Base-by-base conservation (phyloP, 2,797 vertebrate genomes). In the Chelidonichthys spinosus region DNA sequence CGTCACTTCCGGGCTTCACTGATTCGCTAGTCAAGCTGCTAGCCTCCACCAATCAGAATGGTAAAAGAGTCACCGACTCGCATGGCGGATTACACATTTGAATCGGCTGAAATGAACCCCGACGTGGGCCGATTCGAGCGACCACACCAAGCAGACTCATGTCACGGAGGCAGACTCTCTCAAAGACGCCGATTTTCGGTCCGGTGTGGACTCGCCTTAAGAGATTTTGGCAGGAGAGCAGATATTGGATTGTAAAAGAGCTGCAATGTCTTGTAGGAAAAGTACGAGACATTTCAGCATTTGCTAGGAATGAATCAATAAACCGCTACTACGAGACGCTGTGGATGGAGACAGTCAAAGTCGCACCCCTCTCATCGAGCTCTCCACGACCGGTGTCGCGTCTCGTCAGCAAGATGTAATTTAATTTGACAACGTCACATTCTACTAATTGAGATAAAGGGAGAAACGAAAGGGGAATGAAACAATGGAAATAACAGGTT, bases 361-460 rank as follows among this genome's bases (percentile, higher is more conserved):
- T 81, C 49, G n/a, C 13, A 59, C 63, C 69, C 42, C 63, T 74
- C 72, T 64, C 52, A 53, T 54, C 78, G 47, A 82, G 72, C 62
- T 32, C 76, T 83, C 36, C 64, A 67, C 72, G 70, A 72, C 72
- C 53, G 50, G 42, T 63, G 84, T 79, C 81, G 71, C 54, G 62
- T 85, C 83, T 85, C 81, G 80, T 90, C 80, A 87, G 37, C 54
- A 52, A 70, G 81, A 81, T 68, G 53, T 78, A 56, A 85, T 82
- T 82, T 77, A 60, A 87, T 81, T 79, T 91, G 88, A 90, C 84
- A 87, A 54, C 39, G 77, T 82, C 71, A 74, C 63, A 64, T 81
- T 85, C 46, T 44, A 39, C 76, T 82, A 79, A 87, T 69, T 85
- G 76, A 88, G 81, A 85, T 72, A 36, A 69, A 81, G 76, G 62